A percentile compares a stretch with the other conserved stretches of the same genome.
Conservation (phyloP, 2,888 invertebrate species). For the Volucella bombylans region DNA sequence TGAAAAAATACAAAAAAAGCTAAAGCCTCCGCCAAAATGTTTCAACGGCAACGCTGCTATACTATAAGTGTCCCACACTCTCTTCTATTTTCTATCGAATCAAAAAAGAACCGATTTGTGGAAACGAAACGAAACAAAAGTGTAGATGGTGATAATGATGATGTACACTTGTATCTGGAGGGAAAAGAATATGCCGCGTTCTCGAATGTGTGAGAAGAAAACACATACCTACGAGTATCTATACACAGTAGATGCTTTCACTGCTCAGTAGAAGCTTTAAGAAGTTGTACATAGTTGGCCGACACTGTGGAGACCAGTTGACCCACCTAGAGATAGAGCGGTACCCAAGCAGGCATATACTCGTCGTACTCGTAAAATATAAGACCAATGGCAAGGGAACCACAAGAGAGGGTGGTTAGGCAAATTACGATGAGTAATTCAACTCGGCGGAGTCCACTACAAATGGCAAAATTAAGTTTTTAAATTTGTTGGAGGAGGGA, state of each 20-base stretch:
- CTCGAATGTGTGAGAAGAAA: not conserved
- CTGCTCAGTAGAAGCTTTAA: slow-evolving; percentile 37
- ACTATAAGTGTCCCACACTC: not conserved
- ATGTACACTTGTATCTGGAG: not conserved
- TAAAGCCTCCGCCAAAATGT: too few relatives aligned
- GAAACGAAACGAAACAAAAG: slow-evolving; percentile 55
- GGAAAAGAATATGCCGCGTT: not conserved
- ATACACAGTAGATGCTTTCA: slow-evolving; percentile 51
- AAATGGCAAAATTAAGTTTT: slow-evolving; percentile 33
- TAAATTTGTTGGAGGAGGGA: slow-evolving; percentile 10
- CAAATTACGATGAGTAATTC: slow-evolving; percentile 55
- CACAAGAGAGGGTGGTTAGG: not conserved
- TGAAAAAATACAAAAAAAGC: too few relatives aligned
- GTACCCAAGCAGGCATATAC: not conserved
- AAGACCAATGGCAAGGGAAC: not conserved
- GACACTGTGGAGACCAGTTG: slow-evolving; percentile 63
- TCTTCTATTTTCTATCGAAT: slow-evolving; percentile 5
- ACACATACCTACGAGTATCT: not conserved
- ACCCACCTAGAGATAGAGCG: slow-evolving; percentile 39
- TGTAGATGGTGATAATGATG: not conserved
- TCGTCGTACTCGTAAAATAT: not conserved
- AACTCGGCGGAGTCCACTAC: slow-evolving; percentile 7
- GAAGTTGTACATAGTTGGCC: slow-evolving; percentile 50
- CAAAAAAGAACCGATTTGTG: slow-evolving; percentile 17
- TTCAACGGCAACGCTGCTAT: too few relatives aligned